These are phyloP conservation scores for Athrips mouffetella DNA, from an alignment of 2,888 invertebrate genomes.

Conservation along the genomic window DNA sequence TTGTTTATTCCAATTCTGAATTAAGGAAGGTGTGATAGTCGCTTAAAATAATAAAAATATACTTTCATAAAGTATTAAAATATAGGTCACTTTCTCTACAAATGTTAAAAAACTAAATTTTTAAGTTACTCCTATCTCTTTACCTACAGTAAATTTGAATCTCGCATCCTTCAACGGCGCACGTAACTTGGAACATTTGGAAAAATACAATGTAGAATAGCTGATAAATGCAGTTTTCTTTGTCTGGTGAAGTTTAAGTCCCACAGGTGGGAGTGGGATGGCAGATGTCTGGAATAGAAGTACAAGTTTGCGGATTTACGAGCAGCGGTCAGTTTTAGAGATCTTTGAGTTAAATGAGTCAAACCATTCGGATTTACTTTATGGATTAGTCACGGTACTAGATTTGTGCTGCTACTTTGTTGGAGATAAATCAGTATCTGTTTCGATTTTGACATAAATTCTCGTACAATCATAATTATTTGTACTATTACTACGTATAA, in stretches of 20 bases:
- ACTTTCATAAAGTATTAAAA: no score
- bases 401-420: no score
- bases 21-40: no score
- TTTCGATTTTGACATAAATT: no score
- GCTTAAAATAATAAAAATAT: no score
- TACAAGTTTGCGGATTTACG: conserved; percentile 48
- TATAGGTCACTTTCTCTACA: no score
- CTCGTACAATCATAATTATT: no score
- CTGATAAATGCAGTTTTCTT: conserved; percentile 24
- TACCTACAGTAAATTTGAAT: neutral
- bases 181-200: neutral
- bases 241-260: conserved; percentile 32
- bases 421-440: no score
- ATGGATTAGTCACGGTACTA: neutral
- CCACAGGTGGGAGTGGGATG: conserved; percentile 35
- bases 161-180: conserved; percentile 7
- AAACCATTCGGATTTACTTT: neutral
- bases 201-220: conserved; percentile 15
- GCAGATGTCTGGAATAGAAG: conserved; percentile 41
- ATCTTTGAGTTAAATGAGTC: neutral
- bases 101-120: neutral
- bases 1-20: no score
- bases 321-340: conserved; percentile 32
- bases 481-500: no score
- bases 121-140: neutral